Evolutionary conservation across 2,888 invertebrate genomes (phyloP).

Genomic region (Drosophila rellima): DNA sequence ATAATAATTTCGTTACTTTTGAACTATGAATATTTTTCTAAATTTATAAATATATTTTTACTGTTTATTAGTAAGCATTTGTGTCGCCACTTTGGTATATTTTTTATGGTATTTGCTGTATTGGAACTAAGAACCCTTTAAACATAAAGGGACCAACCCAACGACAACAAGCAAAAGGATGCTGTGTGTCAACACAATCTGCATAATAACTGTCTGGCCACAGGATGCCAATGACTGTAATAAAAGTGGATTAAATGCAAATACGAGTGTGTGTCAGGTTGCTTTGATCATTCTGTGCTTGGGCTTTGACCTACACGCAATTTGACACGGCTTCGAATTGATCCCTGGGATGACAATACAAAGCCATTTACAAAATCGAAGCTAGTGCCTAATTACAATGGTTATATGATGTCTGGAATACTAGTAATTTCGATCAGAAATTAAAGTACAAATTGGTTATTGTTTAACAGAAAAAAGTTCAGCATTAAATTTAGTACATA

Average conservation of each 20-base stretch:
- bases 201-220: slow-evolving; percentile 68
- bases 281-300: slow-evolving; percentile 21
- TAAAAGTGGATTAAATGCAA: slow-evolving; percentile 79
- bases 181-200: slow-evolving; percentile 73
- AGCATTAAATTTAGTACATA: neutral
- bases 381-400: slow-evolving; percentile 64
- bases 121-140: slow-evolving; percentile 50
- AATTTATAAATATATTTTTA: neutral
- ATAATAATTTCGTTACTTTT: neutral
- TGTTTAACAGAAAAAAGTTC: neutral
- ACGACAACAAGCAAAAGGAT: slow-evolving; percentile 27
- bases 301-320: slow-evolving; percentile 14
- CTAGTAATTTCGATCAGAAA: neutral
- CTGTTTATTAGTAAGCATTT: neutral
- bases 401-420: neutral
- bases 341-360: slow-evolving; percentile 43
- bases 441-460: neutral
- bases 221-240: slow-evolving; percentile 45
- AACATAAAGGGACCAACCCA: slow-evolving; percentile 55
- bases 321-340: slow-evolving; percentile 45
- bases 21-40: neutral
- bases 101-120: neutral
- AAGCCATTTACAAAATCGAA: slow-evolving; percentile 36
- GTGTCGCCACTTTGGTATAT: slow-evolving; percentile 3
- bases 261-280: slow-evolving; percentile 52